Evolutionary conservation across 2,113 vertebrate species (phyloP).

Genomic region (Planiliza haematocheilus): DNA sequence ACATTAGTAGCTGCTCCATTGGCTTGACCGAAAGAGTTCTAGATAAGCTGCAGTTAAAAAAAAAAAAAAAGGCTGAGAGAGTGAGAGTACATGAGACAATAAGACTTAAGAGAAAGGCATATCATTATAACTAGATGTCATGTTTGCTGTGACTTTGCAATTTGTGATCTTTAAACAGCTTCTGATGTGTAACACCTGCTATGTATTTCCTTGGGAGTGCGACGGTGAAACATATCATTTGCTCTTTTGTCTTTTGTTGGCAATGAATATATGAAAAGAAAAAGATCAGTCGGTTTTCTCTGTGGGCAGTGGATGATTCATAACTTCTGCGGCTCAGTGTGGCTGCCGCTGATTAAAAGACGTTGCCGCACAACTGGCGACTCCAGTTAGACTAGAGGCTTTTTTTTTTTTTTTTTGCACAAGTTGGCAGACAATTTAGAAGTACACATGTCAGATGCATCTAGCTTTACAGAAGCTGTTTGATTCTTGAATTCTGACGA

Average conservation of each 20-base stretch:
- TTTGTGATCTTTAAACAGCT: slow-evolving; percentile 22
- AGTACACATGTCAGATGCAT: background rate
- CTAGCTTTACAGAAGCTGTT: background rate
- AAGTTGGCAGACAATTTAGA: slow-evolving; percentile 37
- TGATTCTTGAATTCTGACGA: background rate
- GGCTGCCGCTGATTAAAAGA: slow-evolving; percentile 43
- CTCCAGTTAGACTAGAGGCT: slow-evolving; percentile 18
- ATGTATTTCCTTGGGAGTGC: background rate
- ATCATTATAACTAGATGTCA: slow-evolving; percentile 3
- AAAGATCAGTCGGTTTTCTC: slow-evolving; percentile 28
- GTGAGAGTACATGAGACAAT: background rate
- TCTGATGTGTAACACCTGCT: slow-evolving; percentile 8
- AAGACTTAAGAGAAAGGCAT: background rate
- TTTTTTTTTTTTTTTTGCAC: no score
- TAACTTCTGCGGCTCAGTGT: slow-evolving; percentile 1
- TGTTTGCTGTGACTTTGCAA: slow-evolving; percentile 8
- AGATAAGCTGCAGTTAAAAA: background rate
- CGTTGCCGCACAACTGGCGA: slow-evolving; percentile 17
- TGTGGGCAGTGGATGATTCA: slow-evolving; percentile 4
- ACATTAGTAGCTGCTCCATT: slow-evolving; percentile 16
- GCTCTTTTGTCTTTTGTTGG: background rate
- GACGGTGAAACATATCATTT: slow-evolving; percentile 3
- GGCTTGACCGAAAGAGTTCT: slow-evolving; percentile 14
- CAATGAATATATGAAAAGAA: background rate
- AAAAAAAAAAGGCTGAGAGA: background rate